Evolutionary conservation across 2,888 invertebrate species (phyloP), one percentile per base, ranked within the genome.

Genomic region (Dasysyrphus albostriatus): DNA sequence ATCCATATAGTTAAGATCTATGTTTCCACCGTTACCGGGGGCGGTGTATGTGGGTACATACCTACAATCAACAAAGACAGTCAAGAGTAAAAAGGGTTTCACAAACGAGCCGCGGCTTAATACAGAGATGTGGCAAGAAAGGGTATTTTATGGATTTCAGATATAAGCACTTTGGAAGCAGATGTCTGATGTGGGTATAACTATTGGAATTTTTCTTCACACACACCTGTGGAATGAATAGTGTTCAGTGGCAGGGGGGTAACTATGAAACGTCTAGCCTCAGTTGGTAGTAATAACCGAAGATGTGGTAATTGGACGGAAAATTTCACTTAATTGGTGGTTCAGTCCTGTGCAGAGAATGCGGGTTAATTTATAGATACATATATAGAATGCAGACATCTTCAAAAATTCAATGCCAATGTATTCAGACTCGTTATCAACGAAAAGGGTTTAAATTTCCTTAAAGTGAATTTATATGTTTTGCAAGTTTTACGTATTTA

Each of bases 111-210:
- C 58, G 80, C 47, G 42, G 37, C 39, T 69, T 34, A 14, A 29
- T 3, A 54, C 51, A 14, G 29, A 12, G 47, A 29, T 69, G 49
- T 14, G 37, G 51, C 37, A 14, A 10, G 32, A 39, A 47, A 12
- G 32, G 54, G 9, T 74, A 54, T 77, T 74, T 74, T 78, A 87
- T 83, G 78, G 83, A 79, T 87, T 79, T 87, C 78, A 67, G 75
- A 78, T 83, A 87, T 75, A 75, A 54, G 87, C n/a, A n/a, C n/a
- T n/a, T 87, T 82, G 74, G 72, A 32, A 67, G 83, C 87, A 87
- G 87, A 87, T 87, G 87, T 83, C 83, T 75, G 37, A 59, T 24
- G 75, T 12, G 51, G 58, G 65, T 74, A 74, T 82, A 77, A 74
- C 74, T 75, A 87, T 79, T 75, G 49, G 47, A 65, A 65, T 70